A percentile compares a stretch with the other conserved stretches of the same genome.
Conservation (phyloP, 1,140 invertebrate genomes). For the Caerostris extrusa region DNA sequence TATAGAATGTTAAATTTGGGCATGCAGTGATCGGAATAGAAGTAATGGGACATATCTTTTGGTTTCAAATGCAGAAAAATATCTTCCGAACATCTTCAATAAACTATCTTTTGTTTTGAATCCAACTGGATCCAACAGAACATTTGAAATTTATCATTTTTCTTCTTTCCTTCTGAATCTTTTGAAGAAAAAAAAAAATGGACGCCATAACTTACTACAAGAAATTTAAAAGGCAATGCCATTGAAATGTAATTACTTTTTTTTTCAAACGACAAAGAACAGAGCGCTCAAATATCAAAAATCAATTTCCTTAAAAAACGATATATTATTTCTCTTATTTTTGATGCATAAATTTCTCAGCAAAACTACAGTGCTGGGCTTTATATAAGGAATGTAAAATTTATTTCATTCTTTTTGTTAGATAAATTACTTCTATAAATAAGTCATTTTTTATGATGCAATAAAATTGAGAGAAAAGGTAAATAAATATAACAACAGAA, state of each 20-base stretch:
- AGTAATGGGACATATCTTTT: constrained; percentile 26
- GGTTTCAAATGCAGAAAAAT: constrained; percentile 47
- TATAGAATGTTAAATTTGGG: not conserved
- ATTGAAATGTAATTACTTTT: not conserved
- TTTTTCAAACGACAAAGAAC: not conserved
- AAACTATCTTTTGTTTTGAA: constrained; percentile 39
- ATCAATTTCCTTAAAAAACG: not conserved
- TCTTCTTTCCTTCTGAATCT: not conserved
- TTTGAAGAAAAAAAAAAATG: not conserved
- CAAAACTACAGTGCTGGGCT: too few relatives aligned
- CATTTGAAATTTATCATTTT: not conserved
- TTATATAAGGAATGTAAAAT: too few relatives aligned
- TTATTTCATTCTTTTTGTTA: too few relatives aligned
- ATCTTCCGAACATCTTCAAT: constrained; percentile 47
- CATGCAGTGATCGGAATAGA: constrained; percentile 30
- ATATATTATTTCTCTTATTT: not conserved
- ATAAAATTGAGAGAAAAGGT: too few relatives aligned
- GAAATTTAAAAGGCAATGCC: not conserved
- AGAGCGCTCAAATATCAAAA: not conserved
- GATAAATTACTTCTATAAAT: too few relatives aligned
- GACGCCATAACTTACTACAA: not conserved
- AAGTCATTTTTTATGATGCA: too few relatives aligned
- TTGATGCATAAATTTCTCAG: not conserved
- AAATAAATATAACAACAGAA: too few relatives aligned
- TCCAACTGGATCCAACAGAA: not conserved